These are phyloP conservation scores for Xerus inauris DNA, from an alignment of 2,113 vertebrate species.

Conservation along the genomic window DNA sequence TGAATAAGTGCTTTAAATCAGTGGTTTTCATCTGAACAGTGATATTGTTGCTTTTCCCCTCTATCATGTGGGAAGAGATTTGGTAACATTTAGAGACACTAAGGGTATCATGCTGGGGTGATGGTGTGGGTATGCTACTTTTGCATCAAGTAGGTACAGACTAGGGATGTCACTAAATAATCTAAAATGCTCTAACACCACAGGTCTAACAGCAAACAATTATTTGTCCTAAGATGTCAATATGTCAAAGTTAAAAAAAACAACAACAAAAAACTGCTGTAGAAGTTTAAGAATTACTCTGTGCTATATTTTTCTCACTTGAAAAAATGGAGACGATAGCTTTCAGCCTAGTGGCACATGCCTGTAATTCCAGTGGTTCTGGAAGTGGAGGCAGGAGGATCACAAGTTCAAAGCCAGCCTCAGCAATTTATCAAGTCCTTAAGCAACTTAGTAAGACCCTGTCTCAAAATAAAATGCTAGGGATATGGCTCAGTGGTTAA, in stretches of 20 bases:
- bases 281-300: not conserved
- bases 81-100: not conserved
- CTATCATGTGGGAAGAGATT: not conserved
- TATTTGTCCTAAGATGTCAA: not conserved
- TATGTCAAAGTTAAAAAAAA: not conserved
- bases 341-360: too few relatives aligned
- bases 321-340: not conserved
- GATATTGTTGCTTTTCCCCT: not conserved
- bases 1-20: not conserved
- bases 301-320: not conserved
- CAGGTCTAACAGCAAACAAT: not conserved
- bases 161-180: not conserved
- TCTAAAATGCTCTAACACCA: not conserved
- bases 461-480: too few relatives aligned
- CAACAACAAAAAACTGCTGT: not conserved
- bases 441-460: too few relatives aligned
- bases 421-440: too few relatives aligned
- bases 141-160: not conserved
- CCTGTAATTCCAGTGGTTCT: too few relatives aligned
- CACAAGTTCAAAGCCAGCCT: too few relatives aligned
- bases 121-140: not conserved
- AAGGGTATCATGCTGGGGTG: not conserved
- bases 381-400: too few relatives aligned
- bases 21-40: not conserved
- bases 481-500: too few relatives aligned